Percentiles rank a stretch among this genome's conserved stretches.
These are phyloP conservation scores for Pholis gunnellus DNA, from an alignment of 2,113 vertebrate species.

Conservation along the genomic window DNA sequence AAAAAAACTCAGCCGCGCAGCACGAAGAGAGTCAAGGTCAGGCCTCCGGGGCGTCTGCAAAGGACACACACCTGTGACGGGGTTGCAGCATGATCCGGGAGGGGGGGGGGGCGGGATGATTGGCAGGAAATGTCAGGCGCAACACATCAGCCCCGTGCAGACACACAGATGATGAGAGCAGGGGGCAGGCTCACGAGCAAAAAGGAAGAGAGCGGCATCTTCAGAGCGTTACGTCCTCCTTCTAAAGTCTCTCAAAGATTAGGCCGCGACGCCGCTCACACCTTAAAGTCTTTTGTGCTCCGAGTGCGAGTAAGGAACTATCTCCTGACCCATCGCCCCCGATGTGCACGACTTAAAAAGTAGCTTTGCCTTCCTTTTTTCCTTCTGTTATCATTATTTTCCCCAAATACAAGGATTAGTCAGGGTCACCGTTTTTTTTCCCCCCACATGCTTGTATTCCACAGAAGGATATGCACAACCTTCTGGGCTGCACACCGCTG, in stretches of 20 bases:
- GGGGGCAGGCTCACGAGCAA: slow-evolving; percentile 54
- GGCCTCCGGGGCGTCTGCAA: slow-evolving; percentile 62
- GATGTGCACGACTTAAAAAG: slow-evolving; percentile 46
- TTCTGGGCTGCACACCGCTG: slow-evolving; percentile 59
- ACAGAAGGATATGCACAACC: slow-evolving; percentile 63
- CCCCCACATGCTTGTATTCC: slow-evolving; percentile 54
- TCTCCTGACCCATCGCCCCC: slow-evolving; percentile 56
- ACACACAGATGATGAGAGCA: slow-evolving; percentile 67
- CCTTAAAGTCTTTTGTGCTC: slow-evolving; percentile 39
- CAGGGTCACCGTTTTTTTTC: slow-evolving; percentile 64
- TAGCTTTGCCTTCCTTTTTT: slow-evolving; percentile 36
- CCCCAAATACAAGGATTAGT: slow-evolving; percentile 61
- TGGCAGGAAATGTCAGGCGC: slow-evolving; percentile 76
- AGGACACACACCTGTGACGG: slow-evolving; percentile 73
- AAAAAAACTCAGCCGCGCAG: slow-evolving; percentile 30
- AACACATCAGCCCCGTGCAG: slow-evolving; percentile 51
- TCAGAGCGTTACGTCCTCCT: slow-evolving; percentile 69
- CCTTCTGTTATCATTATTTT: slow-evolving; percentile 55
- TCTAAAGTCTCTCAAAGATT: slow-evolving; percentile 55
- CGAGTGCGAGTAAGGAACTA: slow-evolving; percentile 37
- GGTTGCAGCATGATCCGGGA: slow-evolving; percentile 28
- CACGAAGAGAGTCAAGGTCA: slow-evolving; percentile 28
- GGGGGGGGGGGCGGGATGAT: slow-evolving; percentile 48
- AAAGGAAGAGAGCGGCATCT: slow-evolving; percentile 59
- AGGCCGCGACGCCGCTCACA: slow-evolving; percentile 34